A percentile compares a stretch with the other conserved stretches of the same genome.
Evolutionary conservation across 1,140 invertebrate genomes (phyloP).

Genomic region (Hylaeus volcanicus): DNA sequence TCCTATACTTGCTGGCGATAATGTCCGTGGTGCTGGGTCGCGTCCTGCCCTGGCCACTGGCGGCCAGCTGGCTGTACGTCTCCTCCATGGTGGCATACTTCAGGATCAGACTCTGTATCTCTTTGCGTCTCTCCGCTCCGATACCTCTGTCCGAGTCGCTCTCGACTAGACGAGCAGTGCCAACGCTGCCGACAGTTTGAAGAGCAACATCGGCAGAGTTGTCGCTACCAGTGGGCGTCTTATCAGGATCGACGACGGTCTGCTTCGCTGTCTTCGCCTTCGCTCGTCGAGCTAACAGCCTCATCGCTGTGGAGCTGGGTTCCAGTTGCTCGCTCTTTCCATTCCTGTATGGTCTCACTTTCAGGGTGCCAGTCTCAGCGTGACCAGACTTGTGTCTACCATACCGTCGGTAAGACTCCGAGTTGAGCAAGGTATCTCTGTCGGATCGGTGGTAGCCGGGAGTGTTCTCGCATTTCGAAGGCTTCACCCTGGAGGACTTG

Average conservation of each 20-base stretch:
- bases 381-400: slow-evolving; percentile 75
- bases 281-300: slow-evolving; percentile 66
- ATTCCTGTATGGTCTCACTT: slow-evolving; percentile 64
- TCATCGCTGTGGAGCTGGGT: slow-evolving; percentile 61
- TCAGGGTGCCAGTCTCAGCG: slow-evolving; percentile 66
- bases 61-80: slow-evolving; percentile 68
- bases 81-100: slow-evolving; percentile 89
- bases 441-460: slow-evolving; percentile 57
- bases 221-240: slow-evolving; percentile 55
- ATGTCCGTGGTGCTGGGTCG: slow-evolving; percentile 77
- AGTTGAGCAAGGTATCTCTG: slow-evolving; percentile 39
- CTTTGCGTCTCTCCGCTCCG: slow-evolving; percentile 87
- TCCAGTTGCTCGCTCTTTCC: slow-evolving; percentile 76
- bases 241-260: slow-evolving; percentile 57
- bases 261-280: slow-evolving; percentile 27
- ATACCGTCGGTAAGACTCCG: slow-evolving; percentile 64
- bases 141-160: no score
- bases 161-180: slow-evolving; percentile 67
- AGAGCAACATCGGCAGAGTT: neutral
- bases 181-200: neutral
- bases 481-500: slow-evolving; percentile 50
- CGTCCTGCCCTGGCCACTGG: slow-evolving; percentile 39
- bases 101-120: slow-evolving; percentile 89
- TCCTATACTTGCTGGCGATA: slow-evolving; percentile 79
- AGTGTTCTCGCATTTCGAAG: slow-evolving; percentile 67